phyloP scores from a whole-genome alignment of 1,140 invertebrate species.

The Drosophila setifemur region DNA sequence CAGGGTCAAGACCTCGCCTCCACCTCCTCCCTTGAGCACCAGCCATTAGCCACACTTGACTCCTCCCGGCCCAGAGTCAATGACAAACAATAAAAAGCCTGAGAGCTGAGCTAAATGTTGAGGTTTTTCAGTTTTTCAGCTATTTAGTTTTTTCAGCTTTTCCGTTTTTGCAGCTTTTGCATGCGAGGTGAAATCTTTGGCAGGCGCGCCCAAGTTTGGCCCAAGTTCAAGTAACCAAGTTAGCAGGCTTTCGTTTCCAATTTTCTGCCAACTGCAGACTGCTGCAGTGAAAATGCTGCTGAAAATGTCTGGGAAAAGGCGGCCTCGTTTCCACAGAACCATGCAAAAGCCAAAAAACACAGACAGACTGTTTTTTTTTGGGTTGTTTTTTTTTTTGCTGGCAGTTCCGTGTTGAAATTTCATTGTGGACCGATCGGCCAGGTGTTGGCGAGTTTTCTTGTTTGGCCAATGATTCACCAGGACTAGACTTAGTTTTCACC shows the following conservation, averaged over 20 bases:
- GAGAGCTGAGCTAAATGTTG: constrained; percentile 13
- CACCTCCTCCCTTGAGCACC: not conserved
- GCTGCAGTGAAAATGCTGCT: constrained; percentile 31
- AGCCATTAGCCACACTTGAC: constrained; percentile 44
- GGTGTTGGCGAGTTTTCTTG: constrained; percentile 24
- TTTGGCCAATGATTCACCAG: constrained; percentile 28
- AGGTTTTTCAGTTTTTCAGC: constrained; percentile 31
- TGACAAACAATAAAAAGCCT: constrained; percentile 36
- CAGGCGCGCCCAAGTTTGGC: constrained; percentile 44
- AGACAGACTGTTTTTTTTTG: constrained; percentile 5
- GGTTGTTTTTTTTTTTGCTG: not conserved
- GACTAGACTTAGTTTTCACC: constrained; percentile 53
- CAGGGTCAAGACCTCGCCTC: constrained; percentile 58
- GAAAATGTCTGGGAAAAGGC: not conserved
- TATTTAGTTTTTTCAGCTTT: constrained; percentile 6
- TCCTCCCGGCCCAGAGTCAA: constrained; percentile 33
- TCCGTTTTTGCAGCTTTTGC: constrained; percentile 16
- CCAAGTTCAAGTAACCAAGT: constrained; percentile 40
- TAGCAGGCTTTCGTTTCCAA: constrained; percentile 35
- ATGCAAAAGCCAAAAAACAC: constrained; percentile 26
- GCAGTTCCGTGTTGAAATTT: constrained; percentile 57
- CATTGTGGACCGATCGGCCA: constrained; percentile 32
- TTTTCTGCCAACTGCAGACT: not conserved
- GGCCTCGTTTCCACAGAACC: constrained; percentile 37
- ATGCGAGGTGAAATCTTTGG: constrained; percentile 45